Evolutionary conservation across 1,140 invertebrate genomes (phyloP), one percentile per base, ranked within the genome.

Genomic region (Euglossa dilemma): DNA sequence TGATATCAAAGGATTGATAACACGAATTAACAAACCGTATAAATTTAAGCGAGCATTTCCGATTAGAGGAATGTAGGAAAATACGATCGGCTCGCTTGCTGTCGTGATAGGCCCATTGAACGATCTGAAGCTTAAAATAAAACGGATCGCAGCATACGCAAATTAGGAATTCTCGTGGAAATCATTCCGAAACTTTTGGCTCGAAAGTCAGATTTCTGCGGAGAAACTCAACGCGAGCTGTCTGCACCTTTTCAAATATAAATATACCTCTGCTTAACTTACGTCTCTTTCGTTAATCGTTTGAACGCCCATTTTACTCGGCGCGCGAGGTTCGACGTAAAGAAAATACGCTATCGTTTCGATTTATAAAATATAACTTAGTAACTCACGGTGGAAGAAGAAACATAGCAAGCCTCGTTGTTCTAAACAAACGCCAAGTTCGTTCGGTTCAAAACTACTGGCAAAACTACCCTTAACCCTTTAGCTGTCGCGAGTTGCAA

Each of bases 161-260:
- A 52, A 73, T 45, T 14, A n/a, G 14, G 7, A 76, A 76, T 23
- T 52, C n/a, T 5, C 1, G n/a, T 14, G 6, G 2, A 6, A 6
- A 84, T 47, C 45, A 28, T 77, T 50, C 61, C 8, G 43, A 85
- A 71, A 50, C n/a, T 71, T 64, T 43, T 0, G 18, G 52, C 47
- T 9, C 67, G 50, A 25, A 9, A 52, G 50, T 28, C 16, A 11
- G 50, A 75, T 25, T 28, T n/a, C 2, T 20, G 16, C 12, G 14
- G 3, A 9, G 16, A 50, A 25, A 0, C 25, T 9, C 12, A 61
- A 14, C 11, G n/a, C 57, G 8, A 61, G 11, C 57, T n/a, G 12
- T 67, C 25, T 28, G 28, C 28, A 18, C 16, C 11, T 0, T 28
- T 63, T 43, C 63, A 66, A 11, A 66, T 43, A 66, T 16, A 64